Conservation (phyloP, 2,113 vertebrate genomes). For the Diglossa brunneiventris region DNA sequence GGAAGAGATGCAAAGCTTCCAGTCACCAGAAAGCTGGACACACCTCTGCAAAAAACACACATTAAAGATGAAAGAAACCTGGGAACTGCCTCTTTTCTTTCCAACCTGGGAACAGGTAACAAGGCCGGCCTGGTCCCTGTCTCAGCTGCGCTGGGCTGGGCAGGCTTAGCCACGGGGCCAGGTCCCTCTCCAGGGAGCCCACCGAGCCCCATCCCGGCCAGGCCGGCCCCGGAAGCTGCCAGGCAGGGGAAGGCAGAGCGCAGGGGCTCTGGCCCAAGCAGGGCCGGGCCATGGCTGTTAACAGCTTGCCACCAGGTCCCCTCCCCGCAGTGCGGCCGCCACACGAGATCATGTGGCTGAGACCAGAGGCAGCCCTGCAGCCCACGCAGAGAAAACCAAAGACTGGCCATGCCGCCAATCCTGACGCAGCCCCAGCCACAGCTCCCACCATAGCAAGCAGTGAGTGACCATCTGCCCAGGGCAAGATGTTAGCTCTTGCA, state of each 20-base stretch:
- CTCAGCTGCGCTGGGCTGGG: neutral
- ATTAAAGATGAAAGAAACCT: neutral
- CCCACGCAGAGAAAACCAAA: neutral
- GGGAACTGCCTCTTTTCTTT: neutral
- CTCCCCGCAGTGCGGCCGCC: neutral
- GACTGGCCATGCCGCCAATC: neutral
- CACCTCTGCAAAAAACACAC: neutral
- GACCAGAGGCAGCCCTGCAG: neutral
- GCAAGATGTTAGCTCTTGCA: neutral
- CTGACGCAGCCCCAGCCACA: neutral
- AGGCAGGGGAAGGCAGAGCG: neutral
- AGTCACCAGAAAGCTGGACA: neutral
- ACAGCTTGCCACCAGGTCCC: neutral
- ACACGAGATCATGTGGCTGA: neutral
- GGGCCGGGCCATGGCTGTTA: neutral
- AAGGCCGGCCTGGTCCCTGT: neutral
- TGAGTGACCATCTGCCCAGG: neutral
- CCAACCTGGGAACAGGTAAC: neutral
- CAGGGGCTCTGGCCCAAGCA: neutral
- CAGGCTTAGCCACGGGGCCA: too few species aligned
- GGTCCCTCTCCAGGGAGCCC: neutral
- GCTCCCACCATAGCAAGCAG: neutral
- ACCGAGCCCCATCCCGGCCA: fast-evolving
- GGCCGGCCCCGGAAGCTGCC: neutral
- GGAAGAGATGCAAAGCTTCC: neutral